phyloP scores from a whole-genome alignment of 53 echinoderm and acorn worm species.

The Paracentrotus lividus region DNA sequence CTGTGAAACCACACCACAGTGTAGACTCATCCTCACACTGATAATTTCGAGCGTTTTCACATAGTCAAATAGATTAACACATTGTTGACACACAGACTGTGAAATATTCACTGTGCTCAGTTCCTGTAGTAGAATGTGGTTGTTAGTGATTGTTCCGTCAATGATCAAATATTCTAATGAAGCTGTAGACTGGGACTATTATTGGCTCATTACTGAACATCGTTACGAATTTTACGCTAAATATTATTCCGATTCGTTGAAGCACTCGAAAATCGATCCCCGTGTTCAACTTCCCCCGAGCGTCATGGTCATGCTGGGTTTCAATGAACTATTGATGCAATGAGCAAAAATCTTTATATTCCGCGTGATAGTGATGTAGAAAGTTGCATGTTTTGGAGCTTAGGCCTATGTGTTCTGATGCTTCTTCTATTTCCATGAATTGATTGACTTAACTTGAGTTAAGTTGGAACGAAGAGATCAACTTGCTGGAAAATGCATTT shows the following conservation, averaged over 20 bases:
- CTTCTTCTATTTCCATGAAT: too few relatives aligned
- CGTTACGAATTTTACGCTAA: not conserved
- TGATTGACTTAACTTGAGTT: too few relatives aligned
- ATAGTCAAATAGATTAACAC: too few relatives aligned
- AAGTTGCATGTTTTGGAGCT: not conserved
- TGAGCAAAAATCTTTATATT: not conserved
- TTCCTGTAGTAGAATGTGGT: not conserved
- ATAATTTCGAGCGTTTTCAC: too few relatives aligned
- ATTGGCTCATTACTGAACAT: not conserved
- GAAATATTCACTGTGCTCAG: too few relatives aligned
- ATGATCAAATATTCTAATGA: not conserved
- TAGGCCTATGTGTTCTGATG: too few relatives aligned
- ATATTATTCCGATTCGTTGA: slow-evolving; percentile 21
- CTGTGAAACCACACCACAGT: too few relatives aligned
- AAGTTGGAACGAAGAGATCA: too few relatives aligned
- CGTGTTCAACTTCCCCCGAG: not conserved
- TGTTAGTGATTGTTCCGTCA: not conserved
- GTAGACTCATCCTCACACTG: too few relatives aligned
- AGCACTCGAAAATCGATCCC: not conserved
- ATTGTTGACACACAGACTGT: too few relatives aligned
- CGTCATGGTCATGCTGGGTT: not conserved
- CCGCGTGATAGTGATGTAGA: not conserved
- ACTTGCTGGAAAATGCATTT: too few relatives aligned
- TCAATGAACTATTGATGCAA: slow-evolving; percentile 5
- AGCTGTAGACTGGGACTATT: not conserved